Base-by-base conservation (phyloP, 2,797 vertebrate species). In the Phataginus tricuspis region DNA sequence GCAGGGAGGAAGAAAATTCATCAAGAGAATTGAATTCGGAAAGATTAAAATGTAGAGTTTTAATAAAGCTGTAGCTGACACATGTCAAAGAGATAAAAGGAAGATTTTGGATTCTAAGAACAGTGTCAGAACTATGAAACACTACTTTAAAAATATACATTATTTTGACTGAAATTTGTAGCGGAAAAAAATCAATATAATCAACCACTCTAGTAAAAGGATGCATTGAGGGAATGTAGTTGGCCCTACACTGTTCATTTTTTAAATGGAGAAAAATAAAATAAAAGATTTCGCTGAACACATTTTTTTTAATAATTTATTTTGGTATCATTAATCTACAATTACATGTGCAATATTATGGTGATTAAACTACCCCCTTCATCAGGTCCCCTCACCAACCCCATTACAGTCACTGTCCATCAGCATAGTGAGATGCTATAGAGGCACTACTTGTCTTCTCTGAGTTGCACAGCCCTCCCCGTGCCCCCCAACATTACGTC, bases 31-130 rank as follows among this genome's bases (percentile, higher is more conserved):
- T 94, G 94, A 94, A 90, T 79, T 91, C 39, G 0, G 90, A 55
- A 69, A 97, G 97, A 97, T 95, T 95, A 94, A 96, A 96, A 96
- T 82, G 94, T 91, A 84, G 90, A 85, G 86, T 90, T 96, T 96
- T 91, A 94, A 92, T 94, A 94, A 42, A 95, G 95, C 88, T 89
- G 51, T 96, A 86, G 95, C 95, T 89, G 97, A 91, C 96, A 94
- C 82, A 63, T 89, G 96, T 96, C 96, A 92, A 86, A 49, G 61
- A 97, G 96, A 96, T 95, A 86, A 96, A 96, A 96, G 88, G 86
- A 51, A 94, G 92, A 88, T 53, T 86, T 57, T 39, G 90, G 86
- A 83, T 77, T 91, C 68, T 37, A n/a, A 92, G 86, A 92, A 80
- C 78, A 55, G n/a, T 31, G 80, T 37, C 86, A 85, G 34, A 39